phyloP scores from a whole-genome alignment of 2,888 invertebrate genomes.

The Cheilosia grossa region DNA sequence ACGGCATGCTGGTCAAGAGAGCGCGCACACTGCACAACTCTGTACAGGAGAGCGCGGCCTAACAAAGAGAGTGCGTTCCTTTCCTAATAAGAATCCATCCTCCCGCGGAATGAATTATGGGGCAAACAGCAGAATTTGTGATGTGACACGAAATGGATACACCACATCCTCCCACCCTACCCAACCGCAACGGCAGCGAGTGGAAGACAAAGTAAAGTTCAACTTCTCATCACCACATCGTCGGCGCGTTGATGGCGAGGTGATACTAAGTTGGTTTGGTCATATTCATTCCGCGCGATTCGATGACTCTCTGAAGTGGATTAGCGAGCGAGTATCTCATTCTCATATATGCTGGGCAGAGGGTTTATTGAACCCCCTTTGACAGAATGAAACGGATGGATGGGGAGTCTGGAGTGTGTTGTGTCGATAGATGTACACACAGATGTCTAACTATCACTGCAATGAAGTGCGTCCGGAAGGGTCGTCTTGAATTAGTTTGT shows the following conservation, averaged over 20 bases:
- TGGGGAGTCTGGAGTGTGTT: conserved; percentile 8
- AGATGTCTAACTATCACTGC: conserved; percentile 13
- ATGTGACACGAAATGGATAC: conserved; percentile 35
- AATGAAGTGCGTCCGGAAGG: conserved; percentile 1
- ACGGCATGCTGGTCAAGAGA: conserved; percentile 41
- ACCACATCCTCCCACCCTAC: not conserved
- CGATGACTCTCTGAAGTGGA: conserved; percentile 36
- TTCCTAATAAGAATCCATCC: conserved; percentile 9
- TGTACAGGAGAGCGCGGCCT: conserved; percentile 6
- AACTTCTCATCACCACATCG: conserved; percentile 4
- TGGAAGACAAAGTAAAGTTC: conserved; percentile 34
- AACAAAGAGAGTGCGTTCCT: conserved; percentile 17
- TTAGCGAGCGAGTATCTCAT: conserved; percentile 33
- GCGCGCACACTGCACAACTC: conserved; percentile 5
- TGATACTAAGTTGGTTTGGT: conserved; percentile 29
- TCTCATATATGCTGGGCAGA: not conserved
- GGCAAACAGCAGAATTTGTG: conserved; percentile 37
- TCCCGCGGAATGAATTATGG: conserved; percentile 25
- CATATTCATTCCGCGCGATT: conserved; percentile 43
- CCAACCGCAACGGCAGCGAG: not conserved
- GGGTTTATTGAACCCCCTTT: conserved; percentile 53
- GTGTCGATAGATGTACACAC: conserved; percentile 13
- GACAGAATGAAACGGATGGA: conserved; percentile 27
- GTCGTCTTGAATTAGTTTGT: not conserved
- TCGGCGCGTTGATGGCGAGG: conserved; percentile 2